A percentile compares a stretch with the other conserved stretches of the same genome.
phyloP scores from a whole-genome alignment of 2,888 invertebrate genomes.

The Notodonta dromedarius region DNA sequence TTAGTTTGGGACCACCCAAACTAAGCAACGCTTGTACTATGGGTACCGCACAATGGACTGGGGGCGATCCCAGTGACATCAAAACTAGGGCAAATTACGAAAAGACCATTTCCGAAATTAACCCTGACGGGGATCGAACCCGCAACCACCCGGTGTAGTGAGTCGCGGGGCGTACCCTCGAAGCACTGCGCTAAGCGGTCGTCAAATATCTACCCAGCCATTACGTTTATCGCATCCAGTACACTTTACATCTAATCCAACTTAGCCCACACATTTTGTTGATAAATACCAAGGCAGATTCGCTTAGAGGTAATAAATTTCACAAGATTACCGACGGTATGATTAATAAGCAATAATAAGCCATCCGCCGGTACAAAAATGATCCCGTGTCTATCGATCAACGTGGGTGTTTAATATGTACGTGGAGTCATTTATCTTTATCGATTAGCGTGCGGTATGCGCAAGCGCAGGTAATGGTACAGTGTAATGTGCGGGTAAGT shows the following conservation, averaged over 20 bases:
- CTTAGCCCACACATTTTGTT: slow-evolving; percentile 79
- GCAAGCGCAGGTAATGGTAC: slow-evolving; percentile 57
- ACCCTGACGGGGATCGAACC: no score
- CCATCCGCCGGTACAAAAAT: slow-evolving; percentile 71
- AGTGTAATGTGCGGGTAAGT: slow-evolving; percentile 47
- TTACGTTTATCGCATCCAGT: slow-evolving; percentile 31
- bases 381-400: slow-evolving; percentile 74
- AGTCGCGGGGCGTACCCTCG: no score
- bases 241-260: slow-evolving; percentile 20
- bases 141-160: no score
- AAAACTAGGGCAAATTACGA: no score
- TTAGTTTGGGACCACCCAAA: no score
- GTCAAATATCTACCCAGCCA: neutral
- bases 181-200: no score
- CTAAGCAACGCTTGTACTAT: no score
- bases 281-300: slow-evolving; percentile 80
- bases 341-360: slow-evolving; percentile 82
- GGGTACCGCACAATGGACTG: no score
- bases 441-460: slow-evolving; percentile 60
- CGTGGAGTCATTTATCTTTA: slow-evolving; percentile 73
- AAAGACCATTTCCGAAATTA: no score
- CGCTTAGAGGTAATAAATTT: slow-evolving; percentile 83
- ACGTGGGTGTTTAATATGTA: slow-evolving; percentile 82
- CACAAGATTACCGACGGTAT: slow-evolving; percentile 76
- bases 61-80: no score